phyloP scores from a whole-genome alignment of 2,797 vertebrate species.

The Syncerus caffer region DNA sequence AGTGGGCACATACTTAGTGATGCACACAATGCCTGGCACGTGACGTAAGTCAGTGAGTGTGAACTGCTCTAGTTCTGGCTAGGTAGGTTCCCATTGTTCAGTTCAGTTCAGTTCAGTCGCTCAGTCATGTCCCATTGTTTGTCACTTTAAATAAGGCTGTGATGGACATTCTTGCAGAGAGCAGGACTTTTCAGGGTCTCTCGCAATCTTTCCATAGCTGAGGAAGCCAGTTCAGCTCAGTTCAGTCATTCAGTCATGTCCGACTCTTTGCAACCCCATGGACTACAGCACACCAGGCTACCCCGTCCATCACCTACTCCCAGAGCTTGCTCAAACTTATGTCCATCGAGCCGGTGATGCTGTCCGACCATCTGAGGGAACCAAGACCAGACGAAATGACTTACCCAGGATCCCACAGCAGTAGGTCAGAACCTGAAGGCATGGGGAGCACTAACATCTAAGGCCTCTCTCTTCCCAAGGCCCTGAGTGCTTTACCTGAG shows the following conservation, averaged over 20 bases:
- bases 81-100: not conserved
- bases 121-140: not conserved
- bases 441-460: rapidly evolving
- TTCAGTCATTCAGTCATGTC: not conserved
- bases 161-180: not conserved
- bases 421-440: not conserved
- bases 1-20: too few species aligned
- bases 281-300: not conserved
- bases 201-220: not conserved
- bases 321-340: rapidly evolving
- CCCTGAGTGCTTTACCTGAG: rapidly evolving
- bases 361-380: not conserved
- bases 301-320: not conserved
- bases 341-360: not conserved
- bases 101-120: too few species aligned
- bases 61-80: rapidly evolving
- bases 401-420: not conserved
- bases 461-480: not conserved
- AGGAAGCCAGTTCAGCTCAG: not conserved
- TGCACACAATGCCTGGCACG: not conserved
- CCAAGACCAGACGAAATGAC: not conserved
- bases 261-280: not conserved
- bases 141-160: not conserved
- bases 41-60: rapidly evolving
- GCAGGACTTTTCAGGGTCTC: not conserved